Conservation (phyloP, 1,140 invertebrate species). For the Steinernema feltiae region DNA sequence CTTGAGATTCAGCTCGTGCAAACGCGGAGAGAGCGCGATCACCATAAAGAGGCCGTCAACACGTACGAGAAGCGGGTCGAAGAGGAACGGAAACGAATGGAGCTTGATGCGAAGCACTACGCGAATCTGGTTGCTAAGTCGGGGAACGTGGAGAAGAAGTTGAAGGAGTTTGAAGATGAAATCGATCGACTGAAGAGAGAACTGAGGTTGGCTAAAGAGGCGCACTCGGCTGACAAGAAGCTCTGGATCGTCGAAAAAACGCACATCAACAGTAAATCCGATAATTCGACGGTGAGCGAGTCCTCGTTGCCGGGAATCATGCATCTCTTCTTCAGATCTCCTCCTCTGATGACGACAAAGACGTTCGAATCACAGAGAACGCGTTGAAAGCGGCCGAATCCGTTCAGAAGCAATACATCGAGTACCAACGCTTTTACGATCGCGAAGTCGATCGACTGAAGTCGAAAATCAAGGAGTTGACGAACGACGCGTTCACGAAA, state of each 20-base stretch:
- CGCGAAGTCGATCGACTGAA: constrained; percentile 52
- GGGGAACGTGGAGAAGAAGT: constrained; percentile 37
- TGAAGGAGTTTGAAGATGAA: constrained; percentile 39
- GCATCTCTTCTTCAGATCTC: too few relatives aligned
- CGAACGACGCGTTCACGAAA: constrained; percentile 30
- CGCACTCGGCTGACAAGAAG: constrained; percentile 49
- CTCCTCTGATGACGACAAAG: constrained; percentile 19
- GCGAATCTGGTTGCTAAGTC: constrained; percentile 25
- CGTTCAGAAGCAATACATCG: constrained; percentile 51
- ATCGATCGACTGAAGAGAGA: constrained; percentile 44
- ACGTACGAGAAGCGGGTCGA: constrained; percentile 40
- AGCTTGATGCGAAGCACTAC: constrained; percentile 38
- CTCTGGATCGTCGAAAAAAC: constrained; percentile 46
- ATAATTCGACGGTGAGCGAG: neutral
- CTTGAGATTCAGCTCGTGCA: constrained; percentile 49
- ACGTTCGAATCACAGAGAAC: constrained; percentile 40
- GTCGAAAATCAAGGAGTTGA: constrained; percentile 41
- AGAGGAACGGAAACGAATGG: constrained; percentile 41
- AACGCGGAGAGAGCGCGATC: constrained; percentile 47
- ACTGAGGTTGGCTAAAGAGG: constrained; percentile 45
- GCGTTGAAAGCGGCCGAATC: constrained; percentile 50
- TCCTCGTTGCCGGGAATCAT: too few relatives aligned
- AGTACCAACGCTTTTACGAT: constrained; percentile 54
- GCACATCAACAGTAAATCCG: neutral
- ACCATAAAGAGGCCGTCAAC: constrained; percentile 34